These are phyloP conservation scores for Napeogenes sylphis DNA, from an alignment of 2,888 invertebrate species.

Conservation along the genomic window DNA sequence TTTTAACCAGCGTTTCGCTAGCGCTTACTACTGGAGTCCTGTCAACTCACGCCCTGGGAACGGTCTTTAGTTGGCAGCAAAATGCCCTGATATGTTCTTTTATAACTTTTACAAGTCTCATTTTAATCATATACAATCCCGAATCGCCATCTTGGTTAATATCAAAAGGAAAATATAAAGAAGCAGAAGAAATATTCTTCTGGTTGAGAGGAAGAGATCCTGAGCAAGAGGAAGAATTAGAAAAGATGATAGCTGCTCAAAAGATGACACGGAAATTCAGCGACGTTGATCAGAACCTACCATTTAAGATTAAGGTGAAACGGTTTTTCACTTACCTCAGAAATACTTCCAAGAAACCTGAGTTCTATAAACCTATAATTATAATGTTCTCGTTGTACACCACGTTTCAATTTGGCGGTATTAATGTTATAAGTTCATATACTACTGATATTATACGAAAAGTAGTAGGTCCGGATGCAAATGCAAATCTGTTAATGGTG, in stretches of 20 bases:
- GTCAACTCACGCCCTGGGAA: conserved; percentile 79
- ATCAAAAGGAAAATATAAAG: conserved; percentile 72
- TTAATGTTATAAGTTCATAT: conserved; percentile 83
- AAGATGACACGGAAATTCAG: conserved; percentile 56
- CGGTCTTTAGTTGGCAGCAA: conserved; percentile 77
- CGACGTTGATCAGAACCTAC: conserved; percentile 42
- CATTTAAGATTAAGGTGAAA: conserved; percentile 41
- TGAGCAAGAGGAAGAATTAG: conserved; percentile 63
- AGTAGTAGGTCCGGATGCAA: conserved; percentile 77
- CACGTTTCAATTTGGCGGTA: conserved; percentile 83
- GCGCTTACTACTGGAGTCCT: conserved; percentile 80
- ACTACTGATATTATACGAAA: conserved; percentile 80
- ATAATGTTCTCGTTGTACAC: conserved; percentile 80
- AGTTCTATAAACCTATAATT: conserved; percentile 78
- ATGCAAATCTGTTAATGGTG: conserved; percentile 80
- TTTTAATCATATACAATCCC: conserved; percentile 76
- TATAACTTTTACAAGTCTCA: conserved; percentile 68
- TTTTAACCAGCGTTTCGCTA: conserved; percentile 79
- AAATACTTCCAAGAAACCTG: conserved; percentile 59
- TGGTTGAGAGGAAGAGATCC: conserved; percentile 69
- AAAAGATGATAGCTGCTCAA: conserved; percentile 66
- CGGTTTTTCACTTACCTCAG: conserved; percentile 48
- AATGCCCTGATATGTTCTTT: conserved; percentile 74
- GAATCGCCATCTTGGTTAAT: conserved; percentile 84
- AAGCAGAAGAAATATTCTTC: conserved; percentile 76